Percentiles rank a stretch among this genome's conserved stretches.
Conservation (phyloP, 2,888 invertebrate species). For the Noctua janthina region DNA sequence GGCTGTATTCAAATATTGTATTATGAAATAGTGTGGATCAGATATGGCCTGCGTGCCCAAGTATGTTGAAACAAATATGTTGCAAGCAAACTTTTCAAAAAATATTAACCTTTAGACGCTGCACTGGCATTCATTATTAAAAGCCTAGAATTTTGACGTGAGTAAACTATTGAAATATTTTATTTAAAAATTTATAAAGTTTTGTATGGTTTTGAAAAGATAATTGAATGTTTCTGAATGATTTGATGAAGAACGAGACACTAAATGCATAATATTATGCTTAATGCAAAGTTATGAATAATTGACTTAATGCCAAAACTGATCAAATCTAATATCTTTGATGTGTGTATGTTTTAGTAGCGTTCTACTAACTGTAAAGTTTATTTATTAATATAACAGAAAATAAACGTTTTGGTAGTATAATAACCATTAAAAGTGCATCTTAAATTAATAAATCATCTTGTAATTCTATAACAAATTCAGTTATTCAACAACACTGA, state of each 20-base stretch:
- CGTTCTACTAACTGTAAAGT: neutral
- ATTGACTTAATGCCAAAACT: neutral
- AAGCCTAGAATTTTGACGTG: conserved; percentile 11
- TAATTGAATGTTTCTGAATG: neutral
- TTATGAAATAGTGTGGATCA: conserved; percentile 67
- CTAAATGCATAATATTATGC: neutral
- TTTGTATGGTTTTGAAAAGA: neutral
- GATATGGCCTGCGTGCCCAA: conserved; percentile 49
- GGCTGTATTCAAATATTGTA: conserved; percentile 58
- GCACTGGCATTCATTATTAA: conserved; percentile 17
- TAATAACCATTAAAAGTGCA: neutral
- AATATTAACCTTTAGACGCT: conserved; percentile 63
- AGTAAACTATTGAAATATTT: neutral
- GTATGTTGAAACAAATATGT: conserved; percentile 61
- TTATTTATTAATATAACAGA: neutral
- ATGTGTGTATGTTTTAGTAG: neutral
- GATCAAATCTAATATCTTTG: neutral
- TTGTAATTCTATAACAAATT: neutral
- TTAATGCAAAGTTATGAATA: neutral
- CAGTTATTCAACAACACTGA: neutral
- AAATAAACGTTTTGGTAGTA: neutral
- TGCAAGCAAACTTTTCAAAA: conserved; percentile 60
- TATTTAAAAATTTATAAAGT: neutral
- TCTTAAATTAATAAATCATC: neutral
- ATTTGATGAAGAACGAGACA: neutral